These are phyloP conservation scores for Orchesella cincta DNA, from an alignment of 1,140 invertebrate genomes.

Conservation along the genomic window DNA sequence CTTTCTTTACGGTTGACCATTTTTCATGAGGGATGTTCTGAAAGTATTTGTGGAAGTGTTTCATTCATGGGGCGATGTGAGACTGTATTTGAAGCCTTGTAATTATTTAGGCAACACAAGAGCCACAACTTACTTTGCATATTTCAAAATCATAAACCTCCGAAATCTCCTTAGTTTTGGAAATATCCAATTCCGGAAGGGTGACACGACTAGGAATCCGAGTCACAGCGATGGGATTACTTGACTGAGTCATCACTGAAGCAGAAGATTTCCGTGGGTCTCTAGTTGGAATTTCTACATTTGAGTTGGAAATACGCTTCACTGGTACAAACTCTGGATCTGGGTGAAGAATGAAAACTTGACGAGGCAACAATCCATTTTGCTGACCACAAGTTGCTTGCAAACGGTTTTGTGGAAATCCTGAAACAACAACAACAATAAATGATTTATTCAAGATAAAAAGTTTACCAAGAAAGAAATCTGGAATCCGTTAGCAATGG, in stretches of 20 bases:
- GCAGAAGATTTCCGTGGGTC: not conserved
- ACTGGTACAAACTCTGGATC: not conserved
- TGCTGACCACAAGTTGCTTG: slow-evolving; percentile 40
- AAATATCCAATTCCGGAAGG: not conserved
- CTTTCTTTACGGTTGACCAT: slow-evolving; percentile 27
- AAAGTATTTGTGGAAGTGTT: no score
- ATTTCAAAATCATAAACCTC: slow-evolving; percentile 34
- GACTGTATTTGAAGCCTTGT: not conserved
- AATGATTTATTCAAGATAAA: no score
- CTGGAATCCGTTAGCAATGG: no score
- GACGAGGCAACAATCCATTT: slow-evolving; percentile 40
- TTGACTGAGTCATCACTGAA: not conserved
- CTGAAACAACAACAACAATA: no score
- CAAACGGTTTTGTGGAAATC: slow-evolving; percentile 41
- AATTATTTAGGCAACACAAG: not conserved
- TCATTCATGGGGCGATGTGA: no score
- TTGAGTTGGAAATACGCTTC: not conserved
- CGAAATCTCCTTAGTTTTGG: slow-evolving; percentile 30
- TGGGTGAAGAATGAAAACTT: slow-evolving; percentile 43
- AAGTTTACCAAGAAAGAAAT: no score
- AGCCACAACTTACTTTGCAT: slow-evolving; percentile 24
- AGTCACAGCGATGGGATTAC: not conserved
- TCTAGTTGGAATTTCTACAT: not conserved
- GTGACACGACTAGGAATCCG: not conserved
- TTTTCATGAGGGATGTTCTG: slow-evolving; percentile 34